Conservation (phyloP, 2,797 vertebrate genomes). For the Sebastes hopkinsi region DNA sequence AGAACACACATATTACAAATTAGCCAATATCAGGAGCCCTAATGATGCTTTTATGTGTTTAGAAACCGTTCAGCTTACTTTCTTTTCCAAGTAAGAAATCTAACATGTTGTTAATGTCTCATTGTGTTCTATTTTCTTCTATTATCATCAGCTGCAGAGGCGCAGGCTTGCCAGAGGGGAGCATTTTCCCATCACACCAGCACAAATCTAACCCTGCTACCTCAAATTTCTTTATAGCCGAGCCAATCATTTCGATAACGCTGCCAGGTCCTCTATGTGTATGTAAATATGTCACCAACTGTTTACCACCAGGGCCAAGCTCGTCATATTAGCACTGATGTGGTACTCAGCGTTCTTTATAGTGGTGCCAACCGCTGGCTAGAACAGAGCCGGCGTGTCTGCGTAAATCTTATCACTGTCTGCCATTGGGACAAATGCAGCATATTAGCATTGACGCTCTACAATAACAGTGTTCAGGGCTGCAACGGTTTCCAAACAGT, state of each 20-base stretch:
- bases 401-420: constrained; percentile 48
- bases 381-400: constrained; percentile 4
- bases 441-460: constrained; percentile 37
- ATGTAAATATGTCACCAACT: constrained; percentile 48
- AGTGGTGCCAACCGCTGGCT: constrained; percentile 35
- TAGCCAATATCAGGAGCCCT: neutral
- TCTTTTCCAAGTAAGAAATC: neutral
- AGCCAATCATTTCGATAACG: constrained; percentile 2
- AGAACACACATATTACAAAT: neutral
- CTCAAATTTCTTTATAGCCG: constrained; percentile 29
- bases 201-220: constrained; percentile 21
- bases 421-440: constrained; percentile 35
- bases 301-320: constrained; percentile 38
- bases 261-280: constrained; percentile 33
- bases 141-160: neutral
- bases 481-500: neutral
- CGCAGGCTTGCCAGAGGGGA: neutral
- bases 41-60: neutral
- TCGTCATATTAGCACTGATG: constrained; percentile 45
- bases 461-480: constrained; percentile 37
- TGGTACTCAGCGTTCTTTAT: constrained; percentile 38
- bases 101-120: neutral
- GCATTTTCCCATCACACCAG: neutral
- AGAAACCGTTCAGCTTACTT: neutral
- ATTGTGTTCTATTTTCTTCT: neutral